Conservation (phyloP, 2,797 vertebrate species). For the Garrulus glandarius region DNA sequence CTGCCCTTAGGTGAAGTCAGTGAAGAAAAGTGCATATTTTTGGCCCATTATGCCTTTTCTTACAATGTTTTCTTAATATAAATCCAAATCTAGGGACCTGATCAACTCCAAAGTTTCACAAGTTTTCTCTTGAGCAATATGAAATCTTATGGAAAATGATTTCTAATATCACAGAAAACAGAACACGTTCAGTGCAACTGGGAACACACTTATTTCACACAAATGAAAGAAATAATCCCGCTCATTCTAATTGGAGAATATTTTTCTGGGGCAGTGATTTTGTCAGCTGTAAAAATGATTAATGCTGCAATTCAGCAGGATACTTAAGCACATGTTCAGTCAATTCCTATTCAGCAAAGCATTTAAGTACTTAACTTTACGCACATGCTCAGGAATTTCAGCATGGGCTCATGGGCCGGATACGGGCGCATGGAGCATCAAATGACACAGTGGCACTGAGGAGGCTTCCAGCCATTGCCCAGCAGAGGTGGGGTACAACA, state of each 20-base stretch:
- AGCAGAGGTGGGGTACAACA: neutral
- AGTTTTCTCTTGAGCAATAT: conserved; percentile 65
- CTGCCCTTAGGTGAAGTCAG: conserved; percentile 47
- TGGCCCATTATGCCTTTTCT: conserved; percentile 11
- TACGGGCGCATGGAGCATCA: neutral
- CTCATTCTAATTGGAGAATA: conserved; percentile 67
- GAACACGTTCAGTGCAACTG: conserved; percentile 13
- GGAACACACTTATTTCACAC: conserved; percentile 58
- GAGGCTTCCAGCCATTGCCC: neutral
- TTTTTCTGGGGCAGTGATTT: conserved; percentile 70
- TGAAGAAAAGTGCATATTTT: conserved; percentile 33
- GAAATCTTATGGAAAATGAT: conserved; percentile 61
- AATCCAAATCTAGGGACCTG: conserved; percentile 52
- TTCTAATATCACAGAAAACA: conserved; percentile 56
- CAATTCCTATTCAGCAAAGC: conserved; percentile 64
- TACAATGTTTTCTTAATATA: conserved; percentile 42
- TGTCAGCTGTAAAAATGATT: conserved; percentile 70
- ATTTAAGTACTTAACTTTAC: conserved; percentile 63
- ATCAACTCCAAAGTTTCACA: conserved; percentile 46
- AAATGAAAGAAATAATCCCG: conserved; percentile 63
- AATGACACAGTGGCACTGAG: neutral
- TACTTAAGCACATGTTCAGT: conserved; percentile 72
- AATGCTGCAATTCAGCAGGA: conserved; percentile 57
- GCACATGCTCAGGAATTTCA: conserved; percentile 56
- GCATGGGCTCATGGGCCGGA: conserved; percentile 7